Evolutionary conservation across 2,888 invertebrate species (phyloP).

Genomic region (Drosophila mettleri): DNA sequence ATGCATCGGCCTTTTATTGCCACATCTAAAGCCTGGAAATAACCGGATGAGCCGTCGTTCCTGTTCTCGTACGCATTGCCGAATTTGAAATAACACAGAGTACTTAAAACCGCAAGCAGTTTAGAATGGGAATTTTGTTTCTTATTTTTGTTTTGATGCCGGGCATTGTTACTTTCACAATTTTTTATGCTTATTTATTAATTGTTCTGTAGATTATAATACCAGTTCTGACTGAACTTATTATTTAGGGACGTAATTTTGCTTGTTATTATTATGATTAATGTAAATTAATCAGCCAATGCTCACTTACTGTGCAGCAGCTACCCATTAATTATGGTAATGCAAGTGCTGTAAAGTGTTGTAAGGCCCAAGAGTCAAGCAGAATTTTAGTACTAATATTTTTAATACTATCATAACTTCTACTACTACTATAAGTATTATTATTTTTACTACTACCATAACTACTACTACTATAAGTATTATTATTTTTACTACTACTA

Average conservation of each 20-base stretch:
- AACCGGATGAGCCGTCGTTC: conserved; percentile 39
- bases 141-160: conserved; percentile 24
- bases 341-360: conserved; percentile 1
- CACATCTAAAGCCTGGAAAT: conserved; percentile 4
- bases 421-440: background rate
- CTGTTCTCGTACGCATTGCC: conserved; percentile 37
- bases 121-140: conserved; percentile 36
- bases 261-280: background rate
- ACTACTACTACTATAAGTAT: background rate
- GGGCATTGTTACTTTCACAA: conserved; percentile 40
- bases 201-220: conserved; percentile 17
- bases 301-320: background rate
- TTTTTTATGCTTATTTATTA: conserved; percentile 27
- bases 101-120: conserved; percentile 15
- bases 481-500: background rate
- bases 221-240: conserved; percentile 9
- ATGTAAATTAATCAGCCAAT: background rate
- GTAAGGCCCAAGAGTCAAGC: background rate
- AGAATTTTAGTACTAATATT: background rate
- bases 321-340: background rate
- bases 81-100: conserved; percentile 14
- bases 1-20: conserved; percentile 38
- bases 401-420: background rate
- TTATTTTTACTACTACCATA: background rate
- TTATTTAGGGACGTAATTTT: background rate